A percentile compares a stretch with the other conserved stretches of the same genome.
These are phyloP conservation scores for Caenorhabditis zanzibari DNA, from an alignment of 2,888 invertebrate species.

Conservation along the genomic window DNA sequence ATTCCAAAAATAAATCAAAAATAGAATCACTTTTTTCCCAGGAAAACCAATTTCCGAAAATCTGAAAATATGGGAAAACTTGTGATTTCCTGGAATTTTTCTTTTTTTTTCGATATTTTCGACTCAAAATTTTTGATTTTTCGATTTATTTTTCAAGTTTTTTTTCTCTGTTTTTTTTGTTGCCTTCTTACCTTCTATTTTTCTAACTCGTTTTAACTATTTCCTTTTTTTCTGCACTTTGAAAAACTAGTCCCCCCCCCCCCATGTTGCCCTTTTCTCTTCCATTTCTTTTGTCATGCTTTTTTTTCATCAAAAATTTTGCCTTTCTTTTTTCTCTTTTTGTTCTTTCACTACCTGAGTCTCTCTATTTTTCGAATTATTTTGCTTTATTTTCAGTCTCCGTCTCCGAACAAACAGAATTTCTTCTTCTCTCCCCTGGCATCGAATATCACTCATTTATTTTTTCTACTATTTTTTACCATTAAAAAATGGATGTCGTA, in stretches of 20 bases:
- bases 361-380: neutral
- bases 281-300: constrained; percentile 1
- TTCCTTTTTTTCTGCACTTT: too few relatives aligned
- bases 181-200: neutral
- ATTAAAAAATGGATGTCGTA: constrained; percentile 14
- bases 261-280: constrained; percentile 1
- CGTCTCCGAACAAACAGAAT: constrained; percentile 22
- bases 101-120: too few relatives aligned
- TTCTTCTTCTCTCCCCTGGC: neutral
- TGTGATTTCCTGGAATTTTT: too few relatives aligned
- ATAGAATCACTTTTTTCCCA: too few relatives aligned
- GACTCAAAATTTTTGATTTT: neutral
- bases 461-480: neutral
- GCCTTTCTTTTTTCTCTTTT: neutral
- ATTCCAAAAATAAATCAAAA: too few relatives aligned
- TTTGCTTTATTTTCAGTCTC: neutral
- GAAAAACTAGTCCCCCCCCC: constrained; percentile 23
- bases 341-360: neutral
- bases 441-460: constrained; percentile 24
- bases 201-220: too few relatives aligned
- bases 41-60: too few relatives aligned
- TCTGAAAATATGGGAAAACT: too few relatives aligned
- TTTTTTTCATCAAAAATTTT: neutral
- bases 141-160: neutral
- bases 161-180: neutral